Percentiles rank a stretch among this genome's conserved stretches.
These are phyloP conservation scores for Abrostola tripartita DNA, from an alignment of 2,888 invertebrate species.

Conservation along the genomic window DNA sequence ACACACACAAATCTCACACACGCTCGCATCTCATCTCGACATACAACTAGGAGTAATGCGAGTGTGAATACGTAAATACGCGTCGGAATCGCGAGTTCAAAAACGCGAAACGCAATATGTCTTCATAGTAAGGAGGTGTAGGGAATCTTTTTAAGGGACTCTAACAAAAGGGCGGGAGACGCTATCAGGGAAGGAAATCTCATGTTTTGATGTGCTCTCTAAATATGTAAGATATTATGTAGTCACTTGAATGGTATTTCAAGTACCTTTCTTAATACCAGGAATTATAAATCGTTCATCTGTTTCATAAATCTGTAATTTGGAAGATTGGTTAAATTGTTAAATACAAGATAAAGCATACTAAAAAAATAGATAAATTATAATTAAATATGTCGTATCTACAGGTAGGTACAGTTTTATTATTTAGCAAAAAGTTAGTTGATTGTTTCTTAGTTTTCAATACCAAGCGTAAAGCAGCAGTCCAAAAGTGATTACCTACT, in stretches of 20 bases:
- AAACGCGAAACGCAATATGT: constrained; percentile 88
- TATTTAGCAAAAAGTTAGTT: no score
- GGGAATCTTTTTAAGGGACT: constrained; percentile 82
- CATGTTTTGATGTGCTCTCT: constrained; percentile 74
- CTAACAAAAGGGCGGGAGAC: constrained; percentile 79
- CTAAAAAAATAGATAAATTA: no score
- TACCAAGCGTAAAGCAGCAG: no score
- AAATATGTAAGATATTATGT: constrained; percentile 62
- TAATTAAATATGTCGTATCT: no score
- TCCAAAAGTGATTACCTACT: no score
- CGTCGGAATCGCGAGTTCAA: constrained; percentile 86
- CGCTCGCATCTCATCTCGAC: constrained; percentile 82
- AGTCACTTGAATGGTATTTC: constrained; percentile 28
- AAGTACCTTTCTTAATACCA: constrained; percentile 14
- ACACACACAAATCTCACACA: constrained; percentile 78
- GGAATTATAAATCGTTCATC: constrained; percentile 2
- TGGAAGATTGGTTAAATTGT: neutral
- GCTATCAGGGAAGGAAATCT: constrained; percentile 79
- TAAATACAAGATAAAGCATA: no score
- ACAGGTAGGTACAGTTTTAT: no score
- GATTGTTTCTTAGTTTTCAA: no score
- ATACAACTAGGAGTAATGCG: constrained; percentile 85
- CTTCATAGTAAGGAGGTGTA: constrained; percentile 83
- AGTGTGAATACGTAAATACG: constrained; percentile 88
- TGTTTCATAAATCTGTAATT: neutral